Evolutionary conservation across 1,140 invertebrate genomes (phyloP).

Genomic region (Ptiloglossa arizonensis): DNA sequence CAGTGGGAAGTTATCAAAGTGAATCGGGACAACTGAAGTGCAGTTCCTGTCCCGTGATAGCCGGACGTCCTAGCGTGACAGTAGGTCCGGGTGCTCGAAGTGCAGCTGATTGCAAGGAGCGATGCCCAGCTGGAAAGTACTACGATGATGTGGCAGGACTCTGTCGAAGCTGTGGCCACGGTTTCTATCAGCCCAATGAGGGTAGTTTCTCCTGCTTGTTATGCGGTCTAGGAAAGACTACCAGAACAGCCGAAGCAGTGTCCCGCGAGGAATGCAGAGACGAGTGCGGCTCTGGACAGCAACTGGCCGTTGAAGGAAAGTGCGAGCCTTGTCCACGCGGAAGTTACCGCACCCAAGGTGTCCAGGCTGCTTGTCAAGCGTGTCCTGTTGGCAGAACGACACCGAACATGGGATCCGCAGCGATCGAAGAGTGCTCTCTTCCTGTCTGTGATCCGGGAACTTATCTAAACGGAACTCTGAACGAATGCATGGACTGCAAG

Average conservation of each 20-base stretch:
- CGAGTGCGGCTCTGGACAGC: conserved; percentile 94
- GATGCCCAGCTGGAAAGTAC: conserved; percentile 95
- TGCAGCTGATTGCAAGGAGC: conserved; percentile 95
- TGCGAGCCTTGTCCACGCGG: conserved; percentile 96
- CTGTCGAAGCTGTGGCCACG: conserved; percentile 95
- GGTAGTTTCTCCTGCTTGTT: conserved; percentile 94
- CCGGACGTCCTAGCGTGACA: conserved; percentile 93
- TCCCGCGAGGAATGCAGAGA: conserved; percentile 93
- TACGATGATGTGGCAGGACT: conserved; percentile 92
- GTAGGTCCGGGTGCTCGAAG: conserved; percentile 92
- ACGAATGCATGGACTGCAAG: conserved; percentile 93
- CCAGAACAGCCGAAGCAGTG: conserved; percentile 94
- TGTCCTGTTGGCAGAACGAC: conserved; percentile 96
- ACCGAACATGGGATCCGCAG: conserved; percentile 89
- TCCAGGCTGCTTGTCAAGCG: conserved; percentile 92
- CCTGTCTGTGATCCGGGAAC: conserved; percentile 93
- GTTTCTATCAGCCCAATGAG: conserved; percentile 95
- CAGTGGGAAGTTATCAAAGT: conserved; percentile 95
- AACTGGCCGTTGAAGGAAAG: conserved; percentile 92
- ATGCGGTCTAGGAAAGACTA: conserved; percentile 96
- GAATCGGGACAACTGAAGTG: conserved; percentile 95
- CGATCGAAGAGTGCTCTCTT: conserved; percentile 94
- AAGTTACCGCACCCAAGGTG: conserved; percentile 93
- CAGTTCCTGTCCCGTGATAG: conserved; percentile 92
- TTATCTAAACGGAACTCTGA: conserved; percentile 92